phyloP scores from a whole-genome alignment of 2,888 invertebrate genomes.

The Sericinus montela region DNA sequence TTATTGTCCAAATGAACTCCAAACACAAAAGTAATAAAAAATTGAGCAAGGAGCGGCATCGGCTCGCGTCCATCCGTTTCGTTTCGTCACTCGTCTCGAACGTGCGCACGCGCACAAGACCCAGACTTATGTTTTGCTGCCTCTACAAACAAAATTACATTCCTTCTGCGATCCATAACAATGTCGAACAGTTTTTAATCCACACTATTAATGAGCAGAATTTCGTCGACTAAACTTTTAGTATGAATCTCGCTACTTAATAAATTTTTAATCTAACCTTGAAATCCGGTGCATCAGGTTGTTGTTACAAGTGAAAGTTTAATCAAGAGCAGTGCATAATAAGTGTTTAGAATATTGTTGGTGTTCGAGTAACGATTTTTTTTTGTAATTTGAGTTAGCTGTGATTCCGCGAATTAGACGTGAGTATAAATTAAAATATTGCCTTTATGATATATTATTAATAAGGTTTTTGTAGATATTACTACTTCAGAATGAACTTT shows the following conservation, averaged over 20 bases:
- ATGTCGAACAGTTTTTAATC: neutral
- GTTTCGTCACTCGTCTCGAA: constrained; percentile 1
- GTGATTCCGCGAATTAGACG: neutral
- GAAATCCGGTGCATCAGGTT: constrained; percentile 3
- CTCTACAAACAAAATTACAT: neutral
- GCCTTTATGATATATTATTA: too few species aligned
- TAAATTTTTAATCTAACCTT: neutral
- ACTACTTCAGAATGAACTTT: too few species aligned
- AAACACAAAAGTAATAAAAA: too few species aligned
- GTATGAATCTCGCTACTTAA: neutral
- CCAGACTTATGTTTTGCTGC: neutral
- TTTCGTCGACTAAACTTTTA: neutral
- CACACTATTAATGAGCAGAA: neutral
- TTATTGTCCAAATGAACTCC: too few species aligned
- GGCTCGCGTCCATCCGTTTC: neutral
- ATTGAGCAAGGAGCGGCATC: neutral
- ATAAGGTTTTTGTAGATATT: too few species aligned
- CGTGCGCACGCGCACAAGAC: neutral
- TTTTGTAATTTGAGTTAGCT: neutral
- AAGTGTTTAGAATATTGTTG: neutral
- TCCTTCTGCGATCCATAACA: neutral
- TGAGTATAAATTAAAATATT: neutral
- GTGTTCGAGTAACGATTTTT: too few species aligned
- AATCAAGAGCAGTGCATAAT: constrained; percentile 5
- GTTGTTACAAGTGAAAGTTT: constrained; percentile 14